Percentiles rank a stretch among this genome's conserved stretches.
phyloP scores from a whole-genome alignment of 2,888 invertebrate species.

The Pheosia tremula region DNA sequence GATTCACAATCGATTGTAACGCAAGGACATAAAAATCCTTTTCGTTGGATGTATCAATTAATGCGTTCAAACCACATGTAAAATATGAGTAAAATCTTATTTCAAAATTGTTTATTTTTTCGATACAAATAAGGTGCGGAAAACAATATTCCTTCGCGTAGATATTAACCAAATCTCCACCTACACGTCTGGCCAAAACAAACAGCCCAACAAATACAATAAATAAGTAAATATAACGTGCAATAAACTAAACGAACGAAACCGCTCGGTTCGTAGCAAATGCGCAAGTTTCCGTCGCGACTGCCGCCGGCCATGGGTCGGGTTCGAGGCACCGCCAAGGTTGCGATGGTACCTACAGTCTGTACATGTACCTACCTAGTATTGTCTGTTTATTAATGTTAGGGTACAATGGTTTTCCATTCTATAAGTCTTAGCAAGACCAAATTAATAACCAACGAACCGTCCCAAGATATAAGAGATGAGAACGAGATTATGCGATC shows the following conservation, averaged over 20 bases:
- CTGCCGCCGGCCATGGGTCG: slow-evolving; percentile 12
- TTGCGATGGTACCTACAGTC: slow-evolving; percentile 3
- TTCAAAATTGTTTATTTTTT: too few species aligned
- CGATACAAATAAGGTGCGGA: background rate
- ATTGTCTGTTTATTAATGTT: background rate
- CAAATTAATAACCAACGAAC: too few species aligned
- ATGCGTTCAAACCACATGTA: too few species aligned
- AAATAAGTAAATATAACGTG: slow-evolving; percentile 6
- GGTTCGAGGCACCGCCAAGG: slow-evolving; percentile 13
- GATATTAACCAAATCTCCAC: slow-evolving; percentile 20
- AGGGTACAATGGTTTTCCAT: background rate
- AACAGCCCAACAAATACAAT: slow-evolving; percentile 29
- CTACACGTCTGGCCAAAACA: slow-evolving; percentile 32
- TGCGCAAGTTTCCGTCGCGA: slow-evolving; percentile 32
- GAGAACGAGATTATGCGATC: too few species aligned
- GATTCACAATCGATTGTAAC: too few species aligned
- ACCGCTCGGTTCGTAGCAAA: slow-evolving; percentile 29
- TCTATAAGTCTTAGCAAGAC: too few species aligned
- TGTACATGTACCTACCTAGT: background rate
- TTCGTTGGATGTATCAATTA: too few species aligned
- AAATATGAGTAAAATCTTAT: too few species aligned
- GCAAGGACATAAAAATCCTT: too few species aligned
- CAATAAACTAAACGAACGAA: slow-evolving; percentile 20
- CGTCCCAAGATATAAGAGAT: too few species aligned
- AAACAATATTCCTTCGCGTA: background rate